Evolutionary conservation across 2,888 invertebrate genomes (phyloP).

Genomic region (Drosophila bunnanda): DNA sequence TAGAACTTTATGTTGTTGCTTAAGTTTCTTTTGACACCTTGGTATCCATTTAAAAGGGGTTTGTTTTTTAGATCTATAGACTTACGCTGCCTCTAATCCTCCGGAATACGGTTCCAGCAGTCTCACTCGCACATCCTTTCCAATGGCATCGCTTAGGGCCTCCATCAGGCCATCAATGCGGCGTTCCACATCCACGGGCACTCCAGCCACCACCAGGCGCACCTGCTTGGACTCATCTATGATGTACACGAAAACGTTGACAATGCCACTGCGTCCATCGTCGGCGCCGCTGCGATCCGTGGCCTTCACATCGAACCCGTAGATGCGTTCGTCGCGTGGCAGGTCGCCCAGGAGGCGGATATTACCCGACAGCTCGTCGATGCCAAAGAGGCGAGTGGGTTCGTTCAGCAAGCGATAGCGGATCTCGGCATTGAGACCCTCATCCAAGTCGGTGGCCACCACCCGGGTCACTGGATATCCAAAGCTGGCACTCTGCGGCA

Average conservation of each 20-base stretch:
- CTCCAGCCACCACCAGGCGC: slow-evolving; percentile 90
- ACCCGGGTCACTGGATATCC: slow-evolving; percentile 92
- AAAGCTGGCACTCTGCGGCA: slow-evolving; percentile 92
- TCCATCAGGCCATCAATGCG: slow-evolving; percentile 89
- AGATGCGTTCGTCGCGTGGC: slow-evolving; percentile 90
- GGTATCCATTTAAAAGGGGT: neutral
- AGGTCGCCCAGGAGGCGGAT: slow-evolving; percentile 89
- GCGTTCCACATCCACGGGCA: slow-evolving; percentile 91
- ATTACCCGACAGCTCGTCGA: slow-evolving; percentile 91
- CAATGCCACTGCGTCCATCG: slow-evolving; percentile 92
- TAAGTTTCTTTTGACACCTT: neutral
- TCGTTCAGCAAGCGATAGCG: slow-evolving; percentile 93
- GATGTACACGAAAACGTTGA: slow-evolving; percentile 94
- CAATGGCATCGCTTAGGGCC: slow-evolving; percentile 90
- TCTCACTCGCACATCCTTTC: slow-evolving; percentile 91
- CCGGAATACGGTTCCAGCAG: slow-evolving; percentile 90
- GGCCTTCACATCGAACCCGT: slow-evolving; percentile 94
- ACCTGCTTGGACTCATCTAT: slow-evolving; percentile 92
- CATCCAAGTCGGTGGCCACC: slow-evolving; percentile 91
- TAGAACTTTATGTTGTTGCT: too few species aligned
- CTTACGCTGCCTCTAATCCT: slow-evolving; percentile 85
- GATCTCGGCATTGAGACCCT: slow-evolving; percentile 91
- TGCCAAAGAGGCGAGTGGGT: slow-evolving; percentile 90
- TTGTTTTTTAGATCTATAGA: slow-evolving; percentile 13
- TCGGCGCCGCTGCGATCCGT: slow-evolving; percentile 92